phyloP scores from a whole-genome alignment of 1,140 invertebrate genomes.

The Leptopilina boulardi region DNA sequence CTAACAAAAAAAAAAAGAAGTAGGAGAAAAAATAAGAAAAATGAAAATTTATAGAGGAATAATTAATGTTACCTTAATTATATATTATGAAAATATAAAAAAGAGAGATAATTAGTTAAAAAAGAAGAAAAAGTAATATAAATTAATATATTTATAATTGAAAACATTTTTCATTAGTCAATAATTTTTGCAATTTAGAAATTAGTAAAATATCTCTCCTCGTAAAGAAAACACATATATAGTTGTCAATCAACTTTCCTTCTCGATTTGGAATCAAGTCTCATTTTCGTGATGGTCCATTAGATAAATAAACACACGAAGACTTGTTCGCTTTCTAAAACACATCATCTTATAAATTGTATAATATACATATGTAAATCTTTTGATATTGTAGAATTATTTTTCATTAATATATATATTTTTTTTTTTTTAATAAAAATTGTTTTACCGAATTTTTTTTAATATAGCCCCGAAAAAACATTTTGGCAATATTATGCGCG shows the following conservation, averaged over 20 bases:
- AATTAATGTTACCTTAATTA: too few species aligned
- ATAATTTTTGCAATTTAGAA: background rate
- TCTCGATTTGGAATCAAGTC: slow-evolving; percentile 7
- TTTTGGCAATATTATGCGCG: slow-evolving; percentile 50
- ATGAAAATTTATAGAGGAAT: too few species aligned
- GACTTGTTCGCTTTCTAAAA: background rate
- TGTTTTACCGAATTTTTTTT: slow-evolving; percentile 42
- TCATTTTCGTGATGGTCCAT: background rate
- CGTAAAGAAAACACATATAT: slow-evolving; percentile 2
- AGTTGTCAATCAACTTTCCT: slow-evolving; percentile 8
- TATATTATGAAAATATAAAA: too few species aligned
- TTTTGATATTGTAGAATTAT: too few species aligned
- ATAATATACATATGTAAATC: too few species aligned
- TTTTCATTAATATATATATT: background rate
- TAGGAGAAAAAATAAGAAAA: background rate
- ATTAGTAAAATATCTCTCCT: slow-evolving; percentile 34
- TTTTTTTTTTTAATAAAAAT: background rate
- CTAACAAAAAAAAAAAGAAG: background rate
- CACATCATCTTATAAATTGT: background rate
- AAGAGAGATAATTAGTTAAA: too few species aligned
- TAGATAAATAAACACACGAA: background rate
- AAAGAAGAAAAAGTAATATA: too few species aligned
- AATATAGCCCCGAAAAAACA: slow-evolving; percentile 54
- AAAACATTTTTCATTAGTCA: background rate
- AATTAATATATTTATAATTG: too few species aligned